A percentile compares a stretch with the other conserved stretches of the same genome.
phyloP scores from a whole-genome alignment of 2,113 vertebrate genomes.

The Leuciscus idus region DNA sequence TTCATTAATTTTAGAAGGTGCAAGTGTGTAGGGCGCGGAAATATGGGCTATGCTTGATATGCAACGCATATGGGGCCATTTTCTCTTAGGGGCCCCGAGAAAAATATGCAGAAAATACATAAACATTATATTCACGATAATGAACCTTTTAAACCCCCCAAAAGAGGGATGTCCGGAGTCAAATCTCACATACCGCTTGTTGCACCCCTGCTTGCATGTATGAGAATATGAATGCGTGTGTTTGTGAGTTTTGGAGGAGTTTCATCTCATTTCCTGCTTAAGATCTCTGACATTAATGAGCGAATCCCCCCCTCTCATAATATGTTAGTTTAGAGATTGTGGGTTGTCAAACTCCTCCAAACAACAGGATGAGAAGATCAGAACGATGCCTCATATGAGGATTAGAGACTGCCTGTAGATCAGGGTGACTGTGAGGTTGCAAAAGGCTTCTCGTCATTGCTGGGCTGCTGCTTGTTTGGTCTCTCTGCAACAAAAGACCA shows the following conservation, averaged over 20 bases:
- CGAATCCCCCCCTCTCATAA: slow-evolving; percentile 1
- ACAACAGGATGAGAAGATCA: slow-evolving; percentile 37
- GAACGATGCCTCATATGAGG: background rate
- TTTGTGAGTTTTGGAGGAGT: slow-evolving; percentile 47
- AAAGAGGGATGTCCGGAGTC: slow-evolving; percentile 11
- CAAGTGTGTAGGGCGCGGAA: background rate
- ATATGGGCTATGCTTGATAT: background rate
- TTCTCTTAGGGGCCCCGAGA: background rate
- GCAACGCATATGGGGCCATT: background rate
- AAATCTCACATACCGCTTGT: background rate
- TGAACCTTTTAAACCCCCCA: background rate
- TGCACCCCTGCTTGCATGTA: background rate
- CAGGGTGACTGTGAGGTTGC: slow-evolving; percentile 36
- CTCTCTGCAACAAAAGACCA: slow-evolving; percentile 36
- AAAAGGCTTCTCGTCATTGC: slow-evolving; percentile 20
- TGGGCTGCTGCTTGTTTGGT: background rate
- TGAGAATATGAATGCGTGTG: slow-evolving; percentile 3
- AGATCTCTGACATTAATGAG: slow-evolving; percentile 24
- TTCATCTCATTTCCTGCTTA: slow-evolving; percentile 35
- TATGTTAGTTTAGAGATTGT: slow-evolving; percentile 44
- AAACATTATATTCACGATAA: background rate
- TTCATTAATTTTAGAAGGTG: background rate
- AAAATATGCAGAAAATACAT: background rate
- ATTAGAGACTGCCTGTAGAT: slow-evolving; percentile 27
- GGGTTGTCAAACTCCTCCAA: slow-evolving; percentile 29